Evolutionary conservation across 2,113 vertebrate species (phyloP).

Genomic region (Noturus placidus): DNA sequence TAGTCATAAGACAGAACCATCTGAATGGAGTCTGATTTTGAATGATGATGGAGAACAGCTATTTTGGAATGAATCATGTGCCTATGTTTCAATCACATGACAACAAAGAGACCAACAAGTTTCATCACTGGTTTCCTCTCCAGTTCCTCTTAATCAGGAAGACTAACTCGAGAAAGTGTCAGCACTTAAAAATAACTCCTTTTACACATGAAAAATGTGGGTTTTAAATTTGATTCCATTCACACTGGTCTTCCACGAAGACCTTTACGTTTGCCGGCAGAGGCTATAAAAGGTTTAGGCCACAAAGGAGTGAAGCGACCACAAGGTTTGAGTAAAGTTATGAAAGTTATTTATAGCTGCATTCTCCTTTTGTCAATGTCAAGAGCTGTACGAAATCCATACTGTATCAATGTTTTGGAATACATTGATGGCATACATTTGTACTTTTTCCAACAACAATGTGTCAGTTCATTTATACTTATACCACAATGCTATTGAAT

Average conservation of each 20-base stretch:
- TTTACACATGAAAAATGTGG: slow-evolving; percentile 56
- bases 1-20: background rate
- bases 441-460: background rate
- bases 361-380: too few relatives aligned
- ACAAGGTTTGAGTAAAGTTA: background rate
- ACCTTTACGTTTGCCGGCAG: background rate
- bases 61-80: slow-evolving; percentile 53
- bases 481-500: background rate
- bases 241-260: slow-evolving; percentile 1
- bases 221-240: slow-evolving; percentile 48
- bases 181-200: slow-evolving; percentile 67
- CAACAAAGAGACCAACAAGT: slow-evolving; percentile 47
- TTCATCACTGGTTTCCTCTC: slow-evolving; percentile 68
- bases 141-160: slow-evolving; percentile 73
- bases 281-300: background rate
- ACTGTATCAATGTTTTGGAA: background rate
- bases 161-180: slow-evolving; percentile 67
- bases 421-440: background rate
- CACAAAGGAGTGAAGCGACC: background rate
- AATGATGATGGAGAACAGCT: slow-evolving; percentile 49
- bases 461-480: background rate
- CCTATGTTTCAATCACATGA: slow-evolving; percentile 62
- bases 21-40: slow-evolving; percentile 44
- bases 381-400: background rate
- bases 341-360: background rate